These are phyloP conservation scores for Arvicanthis niloticus DNA, from an alignment of 2,113 vertebrate species.

Conservation along the genomic window DNA sequence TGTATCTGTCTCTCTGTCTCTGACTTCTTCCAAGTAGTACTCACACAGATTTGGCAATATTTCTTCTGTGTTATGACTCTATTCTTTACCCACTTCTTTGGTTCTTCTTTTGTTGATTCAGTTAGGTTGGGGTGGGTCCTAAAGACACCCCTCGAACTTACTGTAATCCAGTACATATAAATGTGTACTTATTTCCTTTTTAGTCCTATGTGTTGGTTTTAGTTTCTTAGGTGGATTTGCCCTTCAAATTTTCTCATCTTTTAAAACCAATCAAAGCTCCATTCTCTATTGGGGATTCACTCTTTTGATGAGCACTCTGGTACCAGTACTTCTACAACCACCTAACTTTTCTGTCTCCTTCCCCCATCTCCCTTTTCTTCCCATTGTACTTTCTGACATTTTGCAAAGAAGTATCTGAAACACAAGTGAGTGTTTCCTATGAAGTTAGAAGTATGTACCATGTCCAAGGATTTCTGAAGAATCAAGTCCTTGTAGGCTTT, in stretches of 20 bases:
- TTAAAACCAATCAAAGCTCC: neutral
- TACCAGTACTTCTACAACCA: neutral
- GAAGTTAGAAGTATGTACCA: neutral
- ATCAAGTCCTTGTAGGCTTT: neutral
- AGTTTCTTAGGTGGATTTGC: neutral
- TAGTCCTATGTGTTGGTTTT: neutral
- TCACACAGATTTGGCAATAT: neutral
- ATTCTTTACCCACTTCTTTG: neutral
- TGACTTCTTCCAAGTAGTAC: neutral
- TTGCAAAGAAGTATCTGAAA: neutral
- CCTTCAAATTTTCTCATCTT: neutral
- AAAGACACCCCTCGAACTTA: neutral
- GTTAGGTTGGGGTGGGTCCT: neutral
- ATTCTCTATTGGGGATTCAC: neutral
- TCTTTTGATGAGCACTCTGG: neutral
- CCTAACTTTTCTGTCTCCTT: neutral
- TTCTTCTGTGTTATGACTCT: neutral
- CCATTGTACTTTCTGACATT: neutral
- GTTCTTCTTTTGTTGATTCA: neutral
- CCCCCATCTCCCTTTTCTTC: neutral
- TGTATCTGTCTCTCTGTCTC: neutral
- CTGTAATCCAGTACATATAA: neutral
- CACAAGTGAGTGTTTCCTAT: constrained; percentile 4
- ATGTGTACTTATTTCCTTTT: neutral
- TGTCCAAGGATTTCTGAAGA: neutral